Evolutionary conservation across 2,888 invertebrate genomes (phyloP).

Genomic region (Cepaea hortensis): DNA sequence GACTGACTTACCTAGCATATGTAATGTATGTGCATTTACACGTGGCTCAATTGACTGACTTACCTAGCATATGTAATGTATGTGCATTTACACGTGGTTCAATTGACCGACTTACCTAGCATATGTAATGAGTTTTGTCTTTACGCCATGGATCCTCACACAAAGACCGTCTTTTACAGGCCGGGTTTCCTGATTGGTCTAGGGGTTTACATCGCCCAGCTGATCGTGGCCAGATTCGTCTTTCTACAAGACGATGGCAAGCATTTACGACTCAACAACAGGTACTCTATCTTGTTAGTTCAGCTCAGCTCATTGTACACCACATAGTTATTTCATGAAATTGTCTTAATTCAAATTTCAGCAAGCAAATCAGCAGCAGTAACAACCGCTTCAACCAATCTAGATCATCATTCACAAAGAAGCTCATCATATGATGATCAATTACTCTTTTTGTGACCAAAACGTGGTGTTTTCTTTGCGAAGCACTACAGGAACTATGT

Average conservation of each 20-base stretch:
- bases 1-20: too few relatives aligned
- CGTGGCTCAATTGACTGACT: too few relatives aligned
- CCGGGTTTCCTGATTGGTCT: conserved; percentile 48
- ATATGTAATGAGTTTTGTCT: neutral
- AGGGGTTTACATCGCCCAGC: conserved; percentile 57
- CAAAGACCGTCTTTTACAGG: conserved; percentile 39
- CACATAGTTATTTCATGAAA: neutral
- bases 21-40: too few relatives aligned
- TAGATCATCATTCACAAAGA: too few relatives aligned
- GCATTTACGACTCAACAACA: conserved; percentile 64
- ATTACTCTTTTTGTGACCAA: too few relatives aligned
- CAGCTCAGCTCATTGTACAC: neutral
- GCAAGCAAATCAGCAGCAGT: too few relatives aligned
- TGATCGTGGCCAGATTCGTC: conserved; percentile 58
- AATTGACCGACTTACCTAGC: too few relatives aligned
- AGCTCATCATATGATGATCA: too few relatives aligned
- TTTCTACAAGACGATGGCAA: conserved; percentile 64
- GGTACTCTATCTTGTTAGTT: conserved; percentile 52
- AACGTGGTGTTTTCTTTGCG: too few relatives aligned
- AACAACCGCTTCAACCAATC: too few relatives aligned
- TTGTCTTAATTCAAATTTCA: neutral
- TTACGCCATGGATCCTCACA: neutral
- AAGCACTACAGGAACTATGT: too few relatives aligned
- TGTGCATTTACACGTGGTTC: too few relatives aligned
- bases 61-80: neutral